phyloP scores from a whole-genome alignment of 92 coral and sea anemone genomes.

The Palythoa caribaeorum region DNA sequence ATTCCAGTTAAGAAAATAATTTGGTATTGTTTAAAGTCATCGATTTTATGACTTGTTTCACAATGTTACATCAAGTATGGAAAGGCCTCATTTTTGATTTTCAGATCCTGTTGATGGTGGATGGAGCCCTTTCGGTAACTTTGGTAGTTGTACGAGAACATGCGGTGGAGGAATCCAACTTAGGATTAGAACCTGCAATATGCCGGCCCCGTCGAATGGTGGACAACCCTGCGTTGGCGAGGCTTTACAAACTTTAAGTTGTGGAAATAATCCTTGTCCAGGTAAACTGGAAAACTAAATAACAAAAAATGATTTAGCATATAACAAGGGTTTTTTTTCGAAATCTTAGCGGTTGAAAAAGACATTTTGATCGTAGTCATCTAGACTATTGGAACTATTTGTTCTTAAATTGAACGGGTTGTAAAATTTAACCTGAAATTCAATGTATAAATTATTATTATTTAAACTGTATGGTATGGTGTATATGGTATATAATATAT shows the following conservation, averaged over 20 bases:
- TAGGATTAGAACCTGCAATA: not conserved
- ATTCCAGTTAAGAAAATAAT: too few relatives aligned
- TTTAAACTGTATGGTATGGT: too few relatives aligned
- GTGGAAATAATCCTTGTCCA: not conserved
- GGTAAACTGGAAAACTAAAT: not conserved
- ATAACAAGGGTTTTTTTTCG: not conserved
- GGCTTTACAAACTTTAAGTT: not conserved
- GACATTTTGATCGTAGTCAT: not conserved
- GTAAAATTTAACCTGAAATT: not conserved
- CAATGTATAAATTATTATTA: not conserved
- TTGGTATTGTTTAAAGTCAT: too few relatives aligned
- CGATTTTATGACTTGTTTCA: too few relatives aligned
- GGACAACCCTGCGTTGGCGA: not conserved
- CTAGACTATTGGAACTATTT: not conserved
- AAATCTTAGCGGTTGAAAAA: not conserved
- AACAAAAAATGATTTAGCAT: not conserved
- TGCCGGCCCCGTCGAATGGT: not conserved
- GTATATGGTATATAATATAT: too few relatives aligned
- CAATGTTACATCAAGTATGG: too few relatives aligned
- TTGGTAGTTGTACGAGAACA: not conserved
- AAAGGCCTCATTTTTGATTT: not conserved
- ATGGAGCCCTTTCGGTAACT: not conserved
- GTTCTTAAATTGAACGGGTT: not conserved
- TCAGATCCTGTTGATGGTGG: not conserved
- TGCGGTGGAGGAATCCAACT: conserved; percentile 12